These are phyloP conservation scores for Ostrea denselamellosa DNA, from an alignment of 1,140 invertebrate species.

Conservation along the genomic window DNA sequence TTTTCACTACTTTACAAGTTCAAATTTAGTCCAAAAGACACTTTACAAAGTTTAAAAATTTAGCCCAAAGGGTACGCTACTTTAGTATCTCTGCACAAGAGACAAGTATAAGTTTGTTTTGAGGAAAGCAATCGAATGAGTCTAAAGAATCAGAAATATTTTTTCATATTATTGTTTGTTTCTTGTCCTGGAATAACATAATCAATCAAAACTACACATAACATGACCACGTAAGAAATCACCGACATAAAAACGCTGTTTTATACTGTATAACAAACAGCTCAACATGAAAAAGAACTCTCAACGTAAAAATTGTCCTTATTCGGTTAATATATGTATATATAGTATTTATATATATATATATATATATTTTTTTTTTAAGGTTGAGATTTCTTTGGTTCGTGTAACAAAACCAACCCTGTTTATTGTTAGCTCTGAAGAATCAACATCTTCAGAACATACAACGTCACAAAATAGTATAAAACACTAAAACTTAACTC, in stretches of 20 bases:
- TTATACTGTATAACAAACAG: not conserved
- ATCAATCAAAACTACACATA: not conserved
- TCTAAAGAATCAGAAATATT: not conserved
- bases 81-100: no score
- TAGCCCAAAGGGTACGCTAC: no score
- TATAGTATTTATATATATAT: not conserved
- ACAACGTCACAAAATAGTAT: not conserved
- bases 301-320: not conserved
- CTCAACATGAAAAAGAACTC: not conserved
- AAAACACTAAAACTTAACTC: not conserved
- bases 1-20: not conserved
- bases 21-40: not conserved
- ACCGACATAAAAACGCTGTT: not conserved
- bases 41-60: no score
- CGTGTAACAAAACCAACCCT: not conserved
- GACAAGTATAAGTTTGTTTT: not conserved
- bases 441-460: not conserved
- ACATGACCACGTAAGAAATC: not conserved
- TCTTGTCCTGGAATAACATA: constrained; percentile 19
- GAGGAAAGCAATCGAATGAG: not conserved
- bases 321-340: not conserved
- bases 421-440: not conserved
- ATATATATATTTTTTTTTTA: not conserved
- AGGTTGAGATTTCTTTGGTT: constrained; percentile 21
- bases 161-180: not conserved